Conservation (phyloP, 2,888 invertebrate species). For the Oxytorus armatus region DNA sequence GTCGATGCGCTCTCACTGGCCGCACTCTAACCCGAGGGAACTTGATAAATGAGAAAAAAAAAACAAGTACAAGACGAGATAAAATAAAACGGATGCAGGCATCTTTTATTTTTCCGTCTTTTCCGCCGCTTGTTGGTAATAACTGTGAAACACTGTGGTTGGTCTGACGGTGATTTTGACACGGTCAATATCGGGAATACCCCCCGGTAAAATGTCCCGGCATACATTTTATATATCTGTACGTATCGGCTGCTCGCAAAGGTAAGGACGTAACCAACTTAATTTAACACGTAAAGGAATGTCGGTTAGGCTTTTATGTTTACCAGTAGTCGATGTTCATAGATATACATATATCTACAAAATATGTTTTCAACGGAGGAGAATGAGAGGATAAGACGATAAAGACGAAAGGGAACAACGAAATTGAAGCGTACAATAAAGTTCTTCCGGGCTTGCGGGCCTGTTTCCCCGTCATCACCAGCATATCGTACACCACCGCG, state of each 20-base stretch:
- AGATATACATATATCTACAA: too few relatives aligned
- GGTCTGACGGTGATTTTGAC: constrained; percentile 27
- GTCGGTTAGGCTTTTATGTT: not conserved
- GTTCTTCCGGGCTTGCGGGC: constrained; percentile 26
- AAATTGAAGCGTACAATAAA: constrained; percentile 54
- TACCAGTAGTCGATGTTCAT: not conserved
- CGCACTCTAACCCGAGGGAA: not conserved
- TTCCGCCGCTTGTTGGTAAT: constrained; percentile 27
- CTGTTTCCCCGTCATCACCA: constrained; percentile 31
- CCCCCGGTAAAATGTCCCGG: constrained; percentile 39
- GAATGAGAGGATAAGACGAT: constrained; percentile 1
- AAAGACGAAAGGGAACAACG: constrained; percentile 24
- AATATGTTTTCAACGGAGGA: too few relatives aligned
- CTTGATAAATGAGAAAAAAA: constrained; percentile 13
- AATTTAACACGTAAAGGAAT: not conserved
- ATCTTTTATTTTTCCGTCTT: constrained; percentile 18
- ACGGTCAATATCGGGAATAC: constrained; percentile 25
- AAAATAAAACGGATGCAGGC: not conserved
- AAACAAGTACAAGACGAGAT: not conserved
- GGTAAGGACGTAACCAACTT: not conserved
- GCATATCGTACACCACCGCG: constrained; percentile 11
- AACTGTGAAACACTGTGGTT: constrained; percentile 25
- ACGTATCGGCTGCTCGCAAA: not conserved
- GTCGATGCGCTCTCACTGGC: not conserved
- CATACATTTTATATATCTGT: not conserved